These are phyloP conservation scores for Xiphorhynchus erythropygius DNA, from an alignment of 2,797 vertebrate genomes.

Conservation along the genomic window DNA sequence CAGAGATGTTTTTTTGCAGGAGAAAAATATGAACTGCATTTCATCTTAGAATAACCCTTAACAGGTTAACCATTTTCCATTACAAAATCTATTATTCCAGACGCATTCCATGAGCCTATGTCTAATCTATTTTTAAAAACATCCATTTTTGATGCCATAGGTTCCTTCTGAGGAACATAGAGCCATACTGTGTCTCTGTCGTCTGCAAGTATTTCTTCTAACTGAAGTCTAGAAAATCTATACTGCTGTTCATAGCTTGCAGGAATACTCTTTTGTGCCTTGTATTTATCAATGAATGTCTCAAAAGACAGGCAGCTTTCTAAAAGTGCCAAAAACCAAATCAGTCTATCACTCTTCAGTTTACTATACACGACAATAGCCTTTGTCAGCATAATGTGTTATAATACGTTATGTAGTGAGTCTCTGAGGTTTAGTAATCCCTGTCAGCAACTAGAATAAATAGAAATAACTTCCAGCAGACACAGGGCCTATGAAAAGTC, in stretches of 20 bases:
- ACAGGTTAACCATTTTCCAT: not conserved
- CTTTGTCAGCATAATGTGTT: conserved; percentile 5
- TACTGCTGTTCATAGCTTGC: not conserved
- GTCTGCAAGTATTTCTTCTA: not conserved
- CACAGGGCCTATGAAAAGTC: not conserved
- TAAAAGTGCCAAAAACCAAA: not conserved
- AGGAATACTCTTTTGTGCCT: not conserved
- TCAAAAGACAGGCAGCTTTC: not conserved
- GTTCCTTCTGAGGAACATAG: conserved; percentile 23
- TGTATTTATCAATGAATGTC: not conserved
- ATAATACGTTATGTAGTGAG: not conserved
- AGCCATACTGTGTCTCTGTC: not conserved
- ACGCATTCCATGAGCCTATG: not conserved
- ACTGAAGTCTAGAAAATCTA: not conserved
- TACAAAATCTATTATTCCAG: not conserved
- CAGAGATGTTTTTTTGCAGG: not conserved
- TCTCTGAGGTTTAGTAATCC: conserved; percentile 21
- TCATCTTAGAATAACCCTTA: not conserved
- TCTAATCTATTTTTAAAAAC: not conserved
- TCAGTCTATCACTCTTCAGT: not conserved
- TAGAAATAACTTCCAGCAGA: conserved; percentile 12
- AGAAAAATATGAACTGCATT: conserved; percentile 14
- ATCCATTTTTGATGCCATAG: not conserved
- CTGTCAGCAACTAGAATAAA: conserved; percentile 32
- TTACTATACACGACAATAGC: not conserved